Evolutionary conservation across 2,797 vertebrate genomes (phyloP).

Genomic region (Gephyroberyx darwinii): DNA sequence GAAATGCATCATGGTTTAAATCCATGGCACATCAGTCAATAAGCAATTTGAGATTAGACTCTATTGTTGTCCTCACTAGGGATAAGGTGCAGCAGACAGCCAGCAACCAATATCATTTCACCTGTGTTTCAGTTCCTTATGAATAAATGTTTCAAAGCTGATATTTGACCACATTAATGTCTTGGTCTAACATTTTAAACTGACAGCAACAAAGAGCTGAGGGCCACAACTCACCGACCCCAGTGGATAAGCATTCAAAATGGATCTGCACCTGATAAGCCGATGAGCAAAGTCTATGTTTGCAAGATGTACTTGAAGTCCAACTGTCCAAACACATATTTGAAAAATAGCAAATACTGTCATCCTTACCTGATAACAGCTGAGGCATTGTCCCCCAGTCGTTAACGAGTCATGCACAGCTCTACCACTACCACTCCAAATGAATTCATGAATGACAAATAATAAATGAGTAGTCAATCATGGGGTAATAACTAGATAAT

Average conservation of each 20-base stretch:
- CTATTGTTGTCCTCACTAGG: constrained; percentile 34
- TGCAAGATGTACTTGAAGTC: not conserved
- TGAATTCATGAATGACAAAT: no score
- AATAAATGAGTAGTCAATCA: no score
- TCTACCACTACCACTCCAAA: constrained; percentile 20
- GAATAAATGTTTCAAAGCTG: constrained; percentile 6
- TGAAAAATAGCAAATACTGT: no score
- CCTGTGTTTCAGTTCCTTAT: constrained; percentile 15
- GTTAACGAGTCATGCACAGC: constrained; percentile 15
- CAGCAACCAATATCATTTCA: constrained; percentile 16
- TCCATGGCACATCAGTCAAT: constrained; percentile 67
- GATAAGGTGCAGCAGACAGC: constrained; percentile 26
- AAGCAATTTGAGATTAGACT: constrained; percentile 72
- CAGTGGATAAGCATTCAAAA: not conserved
- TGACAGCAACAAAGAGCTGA: constrained; percentile 5
- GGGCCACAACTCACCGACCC: not conserved
- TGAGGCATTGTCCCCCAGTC: constrained; percentile 5
- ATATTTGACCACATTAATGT: constrained; percentile 4
- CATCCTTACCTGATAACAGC: not conserved
- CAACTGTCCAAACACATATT: not conserved
- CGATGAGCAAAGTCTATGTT: not conserved
- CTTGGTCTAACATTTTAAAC: constrained; percentile 7
- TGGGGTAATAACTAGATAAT: no score
- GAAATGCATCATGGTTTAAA: constrained; percentile 61
- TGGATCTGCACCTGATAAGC: not conserved